Conservation (phyloP, 2,888 invertebrate genomes). For the Caenorhabditis becei region DNA sequence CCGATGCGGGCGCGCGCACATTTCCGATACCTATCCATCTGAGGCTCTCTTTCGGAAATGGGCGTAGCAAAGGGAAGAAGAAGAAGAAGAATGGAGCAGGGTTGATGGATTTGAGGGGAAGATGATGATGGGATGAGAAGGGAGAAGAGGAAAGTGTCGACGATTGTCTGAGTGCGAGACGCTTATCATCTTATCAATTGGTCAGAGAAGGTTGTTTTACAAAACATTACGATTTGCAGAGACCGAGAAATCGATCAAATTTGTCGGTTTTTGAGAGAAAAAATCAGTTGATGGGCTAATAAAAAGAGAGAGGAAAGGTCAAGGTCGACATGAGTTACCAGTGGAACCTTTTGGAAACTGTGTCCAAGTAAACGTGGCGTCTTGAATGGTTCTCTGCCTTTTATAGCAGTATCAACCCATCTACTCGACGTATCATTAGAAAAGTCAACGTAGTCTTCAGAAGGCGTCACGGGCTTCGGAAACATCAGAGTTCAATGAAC, state of each 20-base stretch:
- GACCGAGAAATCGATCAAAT: slow-evolving; percentile 16
- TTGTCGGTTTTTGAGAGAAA: neutral
- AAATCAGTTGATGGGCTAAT: neutral
- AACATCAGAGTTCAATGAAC: too few species aligned
- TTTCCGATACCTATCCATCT: slow-evolving; percentile 62
- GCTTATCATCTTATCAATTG: slow-evolving; percentile 33
- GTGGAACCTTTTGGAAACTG: too few species aligned
- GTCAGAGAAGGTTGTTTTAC: slow-evolving; percentile 21
- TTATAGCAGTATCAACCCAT: too few species aligned
- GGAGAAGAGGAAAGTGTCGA: slow-evolving; percentile 5
- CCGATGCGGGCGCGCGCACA: slow-evolving; percentile 18
- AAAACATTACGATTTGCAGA: slow-evolving; percentile 13
- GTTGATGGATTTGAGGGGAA: slow-evolving; percentile 25
- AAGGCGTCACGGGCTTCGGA: too few species aligned
- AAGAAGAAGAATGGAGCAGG: slow-evolving; percentile 7
- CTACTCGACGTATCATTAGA: too few species aligned
- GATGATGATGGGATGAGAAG: neutral
- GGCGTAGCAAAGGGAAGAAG: slow-evolving; percentile 39
- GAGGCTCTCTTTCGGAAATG: slow-evolving; percentile 37
- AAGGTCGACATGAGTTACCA: too few species aligned
- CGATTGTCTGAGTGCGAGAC: neutral
- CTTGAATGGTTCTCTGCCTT: too few species aligned
- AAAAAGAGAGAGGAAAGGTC: neutral
- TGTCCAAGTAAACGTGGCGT: too few species aligned
- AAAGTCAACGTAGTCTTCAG: too few species aligned